Evolutionary conservation across 2,797 vertebrate genomes (phyloP), one percentile per base, ranked within the genome.

Genomic region (Telmatherina bonti): DNA sequence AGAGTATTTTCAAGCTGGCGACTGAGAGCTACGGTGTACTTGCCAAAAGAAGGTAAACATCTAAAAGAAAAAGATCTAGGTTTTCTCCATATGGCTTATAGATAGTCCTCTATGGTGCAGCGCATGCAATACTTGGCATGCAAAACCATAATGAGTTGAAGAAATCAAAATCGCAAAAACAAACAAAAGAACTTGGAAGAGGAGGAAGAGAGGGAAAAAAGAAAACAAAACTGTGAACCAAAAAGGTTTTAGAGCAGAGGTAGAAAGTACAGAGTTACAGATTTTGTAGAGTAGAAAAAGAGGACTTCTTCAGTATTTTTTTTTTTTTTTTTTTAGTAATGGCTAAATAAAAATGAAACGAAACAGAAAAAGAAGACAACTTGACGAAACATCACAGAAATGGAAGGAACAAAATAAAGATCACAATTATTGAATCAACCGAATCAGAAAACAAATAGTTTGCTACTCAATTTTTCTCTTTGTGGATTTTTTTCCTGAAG

Each of bases 91-190:
- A 93, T 93, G 93, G 93, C 92, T 95, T 94, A 94, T 92, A 93
- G 93, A 95, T 94, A 95, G 95, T 96, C 96, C 96, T 98, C 96
- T 95, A 97, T 97, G 96, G 96, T 96, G 97, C 97, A 97, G 96
- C 95, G 94, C 97, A 99, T 99, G 97, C 97, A 99, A 96, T 95
- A 96, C 95, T 97, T 91, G 91, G 93, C 96, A 98, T 98, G 96
- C 96, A 98, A 95, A 96, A 96, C 92, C 94, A 95, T 95, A 96
- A 95, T 94, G 93, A 95, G 86, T 94, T 89, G 87, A 93, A 93
- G 79, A 93, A 95, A 93, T 57, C 69, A 87, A 90, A 93, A 90
- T 79, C 85, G 92, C 89, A 85, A 94, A 94, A 95, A 91, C 90
- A 91, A 91, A 90, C 85, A 91, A 92, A 94, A 90, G 87, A 90